These are phyloP conservation scores for Poeciliopsis occidentalis DNA, from an alignment of 2,113 vertebrate genomes.

Conservation along the genomic window DNA sequence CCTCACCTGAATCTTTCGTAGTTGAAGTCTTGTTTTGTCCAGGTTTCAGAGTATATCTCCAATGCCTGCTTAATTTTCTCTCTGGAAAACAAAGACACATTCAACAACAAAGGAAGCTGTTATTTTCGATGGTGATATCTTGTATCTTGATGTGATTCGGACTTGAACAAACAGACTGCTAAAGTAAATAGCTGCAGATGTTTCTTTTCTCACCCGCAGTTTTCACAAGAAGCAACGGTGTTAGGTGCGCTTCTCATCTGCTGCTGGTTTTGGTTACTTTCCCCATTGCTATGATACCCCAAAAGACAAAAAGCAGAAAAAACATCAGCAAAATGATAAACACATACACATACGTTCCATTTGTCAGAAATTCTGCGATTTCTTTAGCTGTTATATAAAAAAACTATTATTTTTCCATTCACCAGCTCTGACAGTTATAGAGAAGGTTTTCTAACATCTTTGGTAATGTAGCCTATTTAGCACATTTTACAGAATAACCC, in stretches of 20 bases:
- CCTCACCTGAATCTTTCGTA: slow-evolving; percentile 72
- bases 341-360: too few relatives aligned
- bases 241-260: not conserved
- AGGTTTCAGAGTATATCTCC: slow-evolving; percentile 51
- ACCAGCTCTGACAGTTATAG: too few relatives aligned
- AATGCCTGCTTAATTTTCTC: slow-evolving; percentile 48
- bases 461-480: too few relatives aligned
- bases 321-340: not conserved
- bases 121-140: not conserved
- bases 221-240: slow-evolving; percentile 28
- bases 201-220: slow-evolving; percentile 57
- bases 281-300: slow-evolving; percentile 25
- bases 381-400: too few relatives aligned
- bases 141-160: not conserved
- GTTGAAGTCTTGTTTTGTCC: slow-evolving; percentile 70
- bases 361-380: too few relatives aligned
- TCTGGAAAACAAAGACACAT: slow-evolving; percentile 38
- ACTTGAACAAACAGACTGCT: not conserved
- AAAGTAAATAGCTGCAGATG: not conserved
- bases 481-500: too few relatives aligned
- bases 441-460: too few relatives aligned
- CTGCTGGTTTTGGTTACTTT: not conserved
- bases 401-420: too few relatives aligned
- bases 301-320: not conserved
- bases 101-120: not conserved